Evolutionary conservation across 2,888 invertebrate species (phyloP).

Genomic region (Rhingia campestris): DNA sequence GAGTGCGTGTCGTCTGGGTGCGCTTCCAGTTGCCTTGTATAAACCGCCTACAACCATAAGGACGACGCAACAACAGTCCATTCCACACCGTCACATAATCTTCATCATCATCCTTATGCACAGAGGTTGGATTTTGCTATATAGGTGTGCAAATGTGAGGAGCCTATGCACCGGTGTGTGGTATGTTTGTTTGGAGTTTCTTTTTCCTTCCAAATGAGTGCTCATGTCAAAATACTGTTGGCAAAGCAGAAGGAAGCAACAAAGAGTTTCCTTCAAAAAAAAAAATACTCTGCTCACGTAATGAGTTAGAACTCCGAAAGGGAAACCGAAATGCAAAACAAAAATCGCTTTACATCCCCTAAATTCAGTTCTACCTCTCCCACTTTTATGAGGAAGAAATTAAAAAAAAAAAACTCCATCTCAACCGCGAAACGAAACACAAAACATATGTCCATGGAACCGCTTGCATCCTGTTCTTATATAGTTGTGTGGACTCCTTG

Average conservation of each 20-base stretch:
- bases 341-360: constrained; percentile 45
- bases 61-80: constrained; percentile 22
- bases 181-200: constrained; percentile 53
- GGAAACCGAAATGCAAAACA: constrained; percentile 28
- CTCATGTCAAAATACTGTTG: constrained; percentile 65
- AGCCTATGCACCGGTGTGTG: constrained; percentile 11
- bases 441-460: constrained; percentile 69
- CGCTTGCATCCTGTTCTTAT: constrained; percentile 53
- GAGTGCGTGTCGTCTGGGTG: constrained; percentile 64
- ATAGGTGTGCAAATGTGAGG: neutral
- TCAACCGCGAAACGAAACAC: constrained; percentile 71
- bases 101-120: constrained; percentile 49
- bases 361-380: constrained; percentile 14
- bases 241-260: constrained; percentile 27
- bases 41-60: neutral
- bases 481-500: constrained; percentile 23
- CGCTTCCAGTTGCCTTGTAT: constrained; percentile 41
- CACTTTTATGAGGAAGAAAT: neutral
- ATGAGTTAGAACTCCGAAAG: constrained; percentile 62
- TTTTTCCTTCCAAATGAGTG: constrained; percentile 59
- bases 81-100: constrained; percentile 26
- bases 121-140: constrained; percentile 15
- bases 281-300: constrained; percentile 6
- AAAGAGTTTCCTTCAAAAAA: constrained; percentile 47
- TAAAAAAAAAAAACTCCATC: constrained; percentile 44